A percentile compares a stretch with the other conserved stretches of the same genome.
Evolutionary conservation across 2,888 invertebrate species (phyloP).

Genomic region (Cataglyphis albicans): DNA sequence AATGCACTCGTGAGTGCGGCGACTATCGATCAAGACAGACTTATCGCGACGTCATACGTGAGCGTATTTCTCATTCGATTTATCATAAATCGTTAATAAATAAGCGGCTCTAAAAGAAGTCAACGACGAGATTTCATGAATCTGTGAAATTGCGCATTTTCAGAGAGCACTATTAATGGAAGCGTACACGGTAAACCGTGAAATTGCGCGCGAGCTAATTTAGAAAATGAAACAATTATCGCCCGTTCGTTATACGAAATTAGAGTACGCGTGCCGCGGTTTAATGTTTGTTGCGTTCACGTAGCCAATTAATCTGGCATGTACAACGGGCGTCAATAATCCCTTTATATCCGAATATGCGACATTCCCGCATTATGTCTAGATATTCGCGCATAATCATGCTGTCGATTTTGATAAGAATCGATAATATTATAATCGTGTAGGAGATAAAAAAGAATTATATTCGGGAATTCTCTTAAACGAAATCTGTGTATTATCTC

Average conservation of each 20-base stretch:
- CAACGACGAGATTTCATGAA: conserved; percentile 29
- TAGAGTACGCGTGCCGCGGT: conserved; percentile 24
- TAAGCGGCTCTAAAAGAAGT: conserved; percentile 32
- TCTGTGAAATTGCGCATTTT: conserved; percentile 40
- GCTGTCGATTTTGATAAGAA: not conserved
- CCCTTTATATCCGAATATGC: not conserved
- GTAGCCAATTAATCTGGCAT: conserved; percentile 21
- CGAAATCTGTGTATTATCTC: not conserved
- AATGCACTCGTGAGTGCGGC: conserved; percentile 50
- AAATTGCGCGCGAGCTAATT: conserved; percentile 40
- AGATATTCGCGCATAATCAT: not conserved
- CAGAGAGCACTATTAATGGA: conserved; percentile 13
- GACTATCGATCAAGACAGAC: conserved; percentile 63
- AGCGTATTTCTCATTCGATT: conserved; percentile 60
- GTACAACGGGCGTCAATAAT: not conserved
- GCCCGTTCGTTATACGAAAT: conserved; percentile 29
- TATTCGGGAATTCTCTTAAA: not conserved
- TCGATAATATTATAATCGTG: not conserved
- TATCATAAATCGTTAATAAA: conserved; percentile 39
- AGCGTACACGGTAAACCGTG: conserved; percentile 25
- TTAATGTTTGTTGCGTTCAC: conserved; percentile 31
- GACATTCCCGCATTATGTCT: not conserved
- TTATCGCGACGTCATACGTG: conserved; percentile 50
- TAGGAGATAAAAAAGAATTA: not conserved
- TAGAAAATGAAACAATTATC: conserved; percentile 51